Evolutionary conservation across 2,797 vertebrate species (phyloP).

Genomic region (Craterocephalus amniculus): DNA sequence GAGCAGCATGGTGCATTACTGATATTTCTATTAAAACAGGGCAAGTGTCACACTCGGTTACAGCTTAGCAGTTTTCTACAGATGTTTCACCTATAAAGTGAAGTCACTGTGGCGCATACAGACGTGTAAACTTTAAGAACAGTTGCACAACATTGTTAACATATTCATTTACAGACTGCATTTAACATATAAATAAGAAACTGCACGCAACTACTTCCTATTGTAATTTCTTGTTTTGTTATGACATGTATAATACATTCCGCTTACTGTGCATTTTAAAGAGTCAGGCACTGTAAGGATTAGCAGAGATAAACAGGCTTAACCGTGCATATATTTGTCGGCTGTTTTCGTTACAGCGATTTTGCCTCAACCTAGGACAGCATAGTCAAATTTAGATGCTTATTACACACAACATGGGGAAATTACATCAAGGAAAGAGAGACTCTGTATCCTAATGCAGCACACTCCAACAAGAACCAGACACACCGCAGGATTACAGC

Average conservation of each 20-base stretch:
- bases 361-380: conserved; percentile 6
- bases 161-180: not conserved
- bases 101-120: no score
- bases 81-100: no score
- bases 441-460: not conserved
- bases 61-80: not conserved
- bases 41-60: not conserved
- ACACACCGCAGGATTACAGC: conserved; percentile 19
- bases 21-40: not conserved
- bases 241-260: not conserved
- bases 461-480: not conserved
- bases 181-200: not conserved
- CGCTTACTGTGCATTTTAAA: not conserved
- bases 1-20: not conserved
- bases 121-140: no score
- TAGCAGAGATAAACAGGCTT: conserved; percentile 23
- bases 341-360: not conserved
- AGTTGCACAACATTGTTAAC: no score
- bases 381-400: conserved; percentile 2
- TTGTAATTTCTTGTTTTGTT: not conserved
- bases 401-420: conserved; percentile 3
- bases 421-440: conserved; percentile 7
- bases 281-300: conserved; percentile 6
- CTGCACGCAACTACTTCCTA: not conserved
- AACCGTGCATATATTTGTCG: conserved; percentile 3